A percentile compares a stretch with the other conserved stretches of the same genome.
These are phyloP conservation scores for Diachrysia chrysitis DNA, from an alignment of 2,888 invertebrate genomes.

Conservation along the genomic window DNA sequence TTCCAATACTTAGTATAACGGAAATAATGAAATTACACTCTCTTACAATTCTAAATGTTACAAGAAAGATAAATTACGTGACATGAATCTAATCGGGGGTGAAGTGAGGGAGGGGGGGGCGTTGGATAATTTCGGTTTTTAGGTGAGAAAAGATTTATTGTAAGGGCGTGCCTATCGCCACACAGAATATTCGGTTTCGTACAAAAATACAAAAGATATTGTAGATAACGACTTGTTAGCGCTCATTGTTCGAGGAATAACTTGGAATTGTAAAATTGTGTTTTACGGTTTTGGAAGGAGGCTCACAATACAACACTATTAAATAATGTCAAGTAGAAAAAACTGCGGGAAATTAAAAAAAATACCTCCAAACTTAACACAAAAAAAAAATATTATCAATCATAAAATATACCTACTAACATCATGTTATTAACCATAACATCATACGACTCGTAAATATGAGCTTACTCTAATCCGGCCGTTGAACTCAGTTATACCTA, in stretches of 20 bases:
- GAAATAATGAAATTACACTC: slow-evolving; percentile 61
- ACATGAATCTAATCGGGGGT: slow-evolving; percentile 71
- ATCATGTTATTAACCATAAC: too few species aligned
- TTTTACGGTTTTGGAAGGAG: slow-evolving; percentile 1
- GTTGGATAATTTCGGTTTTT: slow-evolving; percentile 73
- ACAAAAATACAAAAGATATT: slow-evolving; percentile 38
- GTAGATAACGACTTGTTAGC: slow-evolving; percentile 50
- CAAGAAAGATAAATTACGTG: slow-evolving; percentile 71
- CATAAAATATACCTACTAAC: too few species aligned
- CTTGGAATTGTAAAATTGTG: not conserved
- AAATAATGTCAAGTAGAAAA: not conserved
- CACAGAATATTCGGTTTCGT: slow-evolving; percentile 41
- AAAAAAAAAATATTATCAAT: too few species aligned
- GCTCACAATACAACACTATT: too few species aligned
- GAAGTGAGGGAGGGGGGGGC: slow-evolving; percentile 24
- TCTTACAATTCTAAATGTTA: slow-evolving; percentile 64
- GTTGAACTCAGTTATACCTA: not conserved
- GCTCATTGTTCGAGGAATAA: slow-evolving; percentile 22
- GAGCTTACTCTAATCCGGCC: not conserved
- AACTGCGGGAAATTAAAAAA: too few species aligned
- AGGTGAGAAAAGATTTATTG: slow-evolving; percentile 73
- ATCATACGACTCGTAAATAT: not conserved
- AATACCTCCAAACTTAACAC: too few species aligned
- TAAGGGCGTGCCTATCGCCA: slow-evolving; percentile 60
- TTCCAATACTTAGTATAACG: slow-evolving; percentile 16